Conservation (phyloP, 2,113 vertebrate species). For the Narcine bancroftii region DNA sequence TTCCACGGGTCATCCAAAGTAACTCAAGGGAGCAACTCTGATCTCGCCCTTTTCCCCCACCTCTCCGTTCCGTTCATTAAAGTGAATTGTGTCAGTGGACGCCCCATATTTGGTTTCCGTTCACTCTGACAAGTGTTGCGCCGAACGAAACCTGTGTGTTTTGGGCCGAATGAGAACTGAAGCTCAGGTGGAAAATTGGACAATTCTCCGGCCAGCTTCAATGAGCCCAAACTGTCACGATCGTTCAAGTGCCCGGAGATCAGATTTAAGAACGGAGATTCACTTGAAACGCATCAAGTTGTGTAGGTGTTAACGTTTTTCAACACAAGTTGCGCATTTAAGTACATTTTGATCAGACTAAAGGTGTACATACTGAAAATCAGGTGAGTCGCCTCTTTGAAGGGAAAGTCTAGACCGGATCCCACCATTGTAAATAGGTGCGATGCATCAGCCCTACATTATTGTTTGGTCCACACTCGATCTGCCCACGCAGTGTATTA, state of each 20-base stretch:
- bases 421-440: slow-evolving; percentile 28
- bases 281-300: not conserved
- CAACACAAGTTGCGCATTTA: not conserved
- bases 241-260: not conserved
- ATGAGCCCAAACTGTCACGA: slow-evolving; percentile 11
- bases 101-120: not conserved
- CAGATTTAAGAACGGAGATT: not conserved
- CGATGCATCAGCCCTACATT: not conserved
- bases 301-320: not conserved
- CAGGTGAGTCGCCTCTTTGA: not conserved
- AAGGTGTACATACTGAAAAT: not conserved
- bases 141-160: not conserved
- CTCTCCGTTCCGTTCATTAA: not conserved
- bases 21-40: not conserved
- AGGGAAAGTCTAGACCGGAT: not conserved
- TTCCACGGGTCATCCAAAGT: not conserved
- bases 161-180: not conserved
- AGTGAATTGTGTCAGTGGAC: not conserved
- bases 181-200: not conserved
- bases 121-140: not conserved
- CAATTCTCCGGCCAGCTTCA: not conserved
- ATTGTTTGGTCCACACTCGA: not conserved
- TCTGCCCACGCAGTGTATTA: not conserved
- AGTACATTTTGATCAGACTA: not conserved
- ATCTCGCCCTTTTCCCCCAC: not conserved